phyloP scores from a whole-genome alignment of 1,140 invertebrate species.

The Lerema accius region DNA sequence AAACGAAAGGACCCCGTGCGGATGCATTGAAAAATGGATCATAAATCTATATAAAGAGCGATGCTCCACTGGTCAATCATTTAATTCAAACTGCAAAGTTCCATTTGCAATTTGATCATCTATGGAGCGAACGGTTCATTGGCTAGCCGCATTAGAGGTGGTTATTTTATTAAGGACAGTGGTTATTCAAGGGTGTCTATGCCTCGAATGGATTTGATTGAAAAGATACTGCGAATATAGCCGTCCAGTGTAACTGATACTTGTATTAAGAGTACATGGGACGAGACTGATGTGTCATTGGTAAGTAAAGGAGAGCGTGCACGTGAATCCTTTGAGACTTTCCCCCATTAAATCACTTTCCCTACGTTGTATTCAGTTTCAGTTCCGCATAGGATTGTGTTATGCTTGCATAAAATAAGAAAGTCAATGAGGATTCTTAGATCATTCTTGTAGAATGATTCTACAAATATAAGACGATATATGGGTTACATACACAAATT shows the following conservation, averaged over 20 bases:
- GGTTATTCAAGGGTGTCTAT: slow-evolving; percentile 20
- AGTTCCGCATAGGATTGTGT: slow-evolving; percentile 43
- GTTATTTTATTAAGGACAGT: slow-evolving; percentile 56
- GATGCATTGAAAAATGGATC: slow-evolving; percentile 41
- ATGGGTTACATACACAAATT: slow-evolving; percentile 4
- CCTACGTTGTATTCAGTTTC: slow-evolving; percentile 51
- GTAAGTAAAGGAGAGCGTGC: slow-evolving; percentile 55
- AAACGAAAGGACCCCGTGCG: not conserved
- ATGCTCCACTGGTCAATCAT: slow-evolving; percentile 65
- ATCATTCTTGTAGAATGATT: not conserved
- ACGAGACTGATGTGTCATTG: slow-evolving; percentile 37
- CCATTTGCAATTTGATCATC: slow-evolving; percentile 61
- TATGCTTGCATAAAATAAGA: slow-evolving; percentile 44
- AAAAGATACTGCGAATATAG: slow-evolving; percentile 12
- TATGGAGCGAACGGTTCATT: slow-evolving; percentile 50
- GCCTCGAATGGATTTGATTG: slow-evolving; percentile 10
- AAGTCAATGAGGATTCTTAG: slow-evolving; percentile 4
- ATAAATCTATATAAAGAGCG: slow-evolving; percentile 72
- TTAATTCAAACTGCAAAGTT: slow-evolving; percentile 63
- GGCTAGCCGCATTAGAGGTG: slow-evolving; percentile 45
- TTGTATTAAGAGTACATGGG: not conserved
- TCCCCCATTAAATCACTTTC: slow-evolving; percentile 80
- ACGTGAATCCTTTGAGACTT: slow-evolving; percentile 74
- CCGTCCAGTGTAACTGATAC: too few relatives aligned
- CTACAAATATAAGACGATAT: not conserved